Evolutionary conservation across 2,888 invertebrate genomes (phyloP), one percentile per base, ranked within the genome.

Genomic region (Clepsis dumicolana): DNA sequence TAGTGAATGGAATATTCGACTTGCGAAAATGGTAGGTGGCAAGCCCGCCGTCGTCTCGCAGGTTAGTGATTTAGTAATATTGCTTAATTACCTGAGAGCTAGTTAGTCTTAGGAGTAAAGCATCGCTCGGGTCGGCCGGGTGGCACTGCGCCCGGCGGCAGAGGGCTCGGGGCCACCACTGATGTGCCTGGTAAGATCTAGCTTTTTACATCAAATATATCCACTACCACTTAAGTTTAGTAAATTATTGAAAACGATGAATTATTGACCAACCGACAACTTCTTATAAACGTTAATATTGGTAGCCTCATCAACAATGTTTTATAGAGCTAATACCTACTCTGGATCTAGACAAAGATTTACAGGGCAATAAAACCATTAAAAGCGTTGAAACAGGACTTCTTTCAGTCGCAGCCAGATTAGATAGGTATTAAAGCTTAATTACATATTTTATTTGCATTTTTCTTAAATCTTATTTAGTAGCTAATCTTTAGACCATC

Each of bases 1-100:
- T 12, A 48, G 48, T 48, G 48, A 21, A 48, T 48, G 48, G 48
- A 21, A 48, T 21, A 21, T 48, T 48, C 21, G 48, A 48, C 12
- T 48, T 21, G 8, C 48, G 48, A 48, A 18, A 48, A 48, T 48
- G 48, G 48, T 48, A 48, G 48, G 48, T 48, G 48, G 48, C 48
- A 48, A 48, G 48, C 48, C 48, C 48, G 10, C 48, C 48, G 21
- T 48, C 12, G 48, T 48, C 21, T 48, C 48, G 2, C 48, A 48
- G 48, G 48, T 48, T 48, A 48, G 48, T 48, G 4, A 1, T 1
- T 3, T 12, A 1, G 21, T 44, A 7, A 18, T 16, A 18, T 44
- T 38, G 16, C 41, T 44, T 44, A 7, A 7, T 44, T 35, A 14
- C 38, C 38, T n/a, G 38, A 18, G n/a, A n/a, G n/a, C n/a, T n/a